A percentile compares a stretch with the other conserved stretches of the same genome.
Conservation (phyloP, 2,113 vertebrate species). For the Petrocephalus microphthalmus region DNA sequence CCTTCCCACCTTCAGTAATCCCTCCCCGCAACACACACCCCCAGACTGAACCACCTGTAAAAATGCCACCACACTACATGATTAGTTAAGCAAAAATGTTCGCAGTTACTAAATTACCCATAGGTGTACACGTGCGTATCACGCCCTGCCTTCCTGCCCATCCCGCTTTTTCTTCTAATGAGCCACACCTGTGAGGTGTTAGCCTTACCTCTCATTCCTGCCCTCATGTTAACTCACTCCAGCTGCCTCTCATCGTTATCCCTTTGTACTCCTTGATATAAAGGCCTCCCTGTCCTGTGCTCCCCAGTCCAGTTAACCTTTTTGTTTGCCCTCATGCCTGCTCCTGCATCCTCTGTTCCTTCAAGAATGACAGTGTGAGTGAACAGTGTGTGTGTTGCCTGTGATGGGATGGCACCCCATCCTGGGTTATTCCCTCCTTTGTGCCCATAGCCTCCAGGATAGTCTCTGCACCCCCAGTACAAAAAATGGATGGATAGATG, state of each 20-base stretch:
- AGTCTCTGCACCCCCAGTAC: neutral
- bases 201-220: too few relatives aligned
- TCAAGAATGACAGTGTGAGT: neutral
- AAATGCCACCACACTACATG: neutral
- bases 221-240: too few relatives aligned
- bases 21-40: too few relatives aligned
- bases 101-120: neutral
- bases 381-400: neutral
- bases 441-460: neutral
- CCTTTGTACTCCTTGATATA: too few relatives aligned
- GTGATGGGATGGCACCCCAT: neutral
- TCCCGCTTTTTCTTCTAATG: too few relatives aligned
- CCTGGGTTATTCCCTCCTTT: neutral
- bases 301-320: too few relatives aligned
- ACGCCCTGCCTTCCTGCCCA: too few relatives aligned
- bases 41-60: neutral
- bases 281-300: neutral
- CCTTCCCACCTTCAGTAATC: too few relatives aligned
- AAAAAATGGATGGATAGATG: neutral
- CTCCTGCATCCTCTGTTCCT: too few relatives aligned
- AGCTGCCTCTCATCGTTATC: too few relatives aligned
- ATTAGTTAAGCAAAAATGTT: neutral
- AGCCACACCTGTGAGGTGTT: too few relatives aligned
- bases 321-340: too few relatives aligned
- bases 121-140: neutral